phyloP scores from a whole-genome alignment of 2,888 invertebrate genomes.

The Dendrolimus pini region DNA sequence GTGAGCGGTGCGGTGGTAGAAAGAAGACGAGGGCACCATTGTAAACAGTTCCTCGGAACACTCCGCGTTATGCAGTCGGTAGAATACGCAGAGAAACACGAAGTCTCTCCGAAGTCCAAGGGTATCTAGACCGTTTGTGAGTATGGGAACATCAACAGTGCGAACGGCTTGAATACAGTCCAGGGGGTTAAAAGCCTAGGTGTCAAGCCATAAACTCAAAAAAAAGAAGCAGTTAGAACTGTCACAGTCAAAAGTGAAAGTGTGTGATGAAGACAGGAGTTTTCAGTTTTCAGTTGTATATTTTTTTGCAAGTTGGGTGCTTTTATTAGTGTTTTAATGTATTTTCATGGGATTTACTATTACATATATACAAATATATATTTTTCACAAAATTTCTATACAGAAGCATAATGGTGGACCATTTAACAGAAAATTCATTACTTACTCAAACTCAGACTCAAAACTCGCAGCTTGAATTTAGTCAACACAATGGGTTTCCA shows the following conservation, averaged over 20 bases:
- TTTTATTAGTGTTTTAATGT: too few relatives aligned
- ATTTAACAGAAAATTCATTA: conserved; percentile 27
- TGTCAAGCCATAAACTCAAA: too few relatives aligned
- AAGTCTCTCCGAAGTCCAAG: neutral
- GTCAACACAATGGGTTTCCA: conserved; percentile 52
- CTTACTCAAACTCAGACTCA: conserved; percentile 67
- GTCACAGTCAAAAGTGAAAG: too few relatives aligned
- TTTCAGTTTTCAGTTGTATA: too few relatives aligned
- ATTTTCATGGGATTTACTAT: too few relatives aligned
- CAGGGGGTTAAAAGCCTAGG: too few relatives aligned
- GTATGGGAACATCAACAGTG: neutral
- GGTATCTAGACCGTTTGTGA: neutral
- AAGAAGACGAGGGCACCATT: neutral
- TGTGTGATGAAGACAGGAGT: too few relatives aligned
- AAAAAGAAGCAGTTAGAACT: too few relatives aligned
- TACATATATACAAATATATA: too few relatives aligned
- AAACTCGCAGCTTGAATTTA: conserved; percentile 65
- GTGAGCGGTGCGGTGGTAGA: neutral
- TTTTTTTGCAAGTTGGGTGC: too few relatives aligned
- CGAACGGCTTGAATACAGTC: too few relatives aligned
- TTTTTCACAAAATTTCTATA: neutral
- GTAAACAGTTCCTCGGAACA: neutral
- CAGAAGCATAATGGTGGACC: conserved; percentile 45
- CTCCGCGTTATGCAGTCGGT: neutral
- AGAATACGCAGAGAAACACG: neutral